These are phyloP conservation scores for Menura novaehollandiae DNA, from an alignment of 2,113 vertebrate species.

Conservation along the genomic window DNA sequence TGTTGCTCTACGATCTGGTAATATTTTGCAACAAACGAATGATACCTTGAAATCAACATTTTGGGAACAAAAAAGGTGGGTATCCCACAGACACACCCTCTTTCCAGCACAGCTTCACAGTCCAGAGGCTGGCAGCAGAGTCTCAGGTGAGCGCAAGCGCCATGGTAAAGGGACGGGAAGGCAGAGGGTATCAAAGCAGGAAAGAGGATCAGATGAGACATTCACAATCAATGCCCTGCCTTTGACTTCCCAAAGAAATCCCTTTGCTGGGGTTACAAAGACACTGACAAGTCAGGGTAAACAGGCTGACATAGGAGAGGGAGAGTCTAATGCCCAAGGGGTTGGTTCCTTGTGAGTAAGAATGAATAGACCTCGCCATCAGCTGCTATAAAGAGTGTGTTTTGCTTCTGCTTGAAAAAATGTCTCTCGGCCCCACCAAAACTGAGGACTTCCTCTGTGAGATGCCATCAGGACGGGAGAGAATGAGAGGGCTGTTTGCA, in stretches of 20 bases:
- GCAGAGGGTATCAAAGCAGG: background rate
- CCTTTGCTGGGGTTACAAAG: background rate
- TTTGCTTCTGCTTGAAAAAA: background rate
- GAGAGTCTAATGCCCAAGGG: background rate
- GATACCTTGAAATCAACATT: background rate
- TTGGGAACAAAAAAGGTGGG: background rate
- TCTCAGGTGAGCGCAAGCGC: background rate
- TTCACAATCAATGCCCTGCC: background rate
- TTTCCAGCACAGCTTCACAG: background rate
- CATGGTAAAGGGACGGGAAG: background rate
- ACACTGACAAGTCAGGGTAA: background rate
- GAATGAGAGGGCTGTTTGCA: background rate
- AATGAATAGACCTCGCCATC: background rate
- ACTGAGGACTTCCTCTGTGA: background rate
- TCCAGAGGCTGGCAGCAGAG: background rate
- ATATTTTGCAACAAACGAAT: background rate
- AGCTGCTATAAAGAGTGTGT: background rate
- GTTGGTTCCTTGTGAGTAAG: accelerated
- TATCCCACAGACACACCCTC: accelerated
- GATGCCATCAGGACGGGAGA: accelerated
- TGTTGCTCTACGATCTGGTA: background rate
- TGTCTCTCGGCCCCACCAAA: background rate
- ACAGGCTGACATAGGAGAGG: background rate
- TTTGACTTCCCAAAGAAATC: background rate
- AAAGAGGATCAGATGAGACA: background rate